Conservation (phyloP, 1,140 invertebrate genomes). For the Phocides pigmalion region DNA sequence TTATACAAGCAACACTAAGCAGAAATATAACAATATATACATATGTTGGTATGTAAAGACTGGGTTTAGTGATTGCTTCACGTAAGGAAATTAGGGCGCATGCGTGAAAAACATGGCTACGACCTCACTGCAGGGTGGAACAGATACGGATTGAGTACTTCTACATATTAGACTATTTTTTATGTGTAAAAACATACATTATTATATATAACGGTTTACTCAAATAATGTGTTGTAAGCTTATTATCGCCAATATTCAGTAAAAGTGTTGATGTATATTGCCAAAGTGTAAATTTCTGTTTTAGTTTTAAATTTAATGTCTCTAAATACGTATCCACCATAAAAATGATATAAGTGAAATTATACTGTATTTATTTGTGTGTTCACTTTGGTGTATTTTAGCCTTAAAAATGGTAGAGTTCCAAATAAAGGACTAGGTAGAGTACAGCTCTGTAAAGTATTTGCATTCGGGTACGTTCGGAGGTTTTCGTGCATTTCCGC, state of each 20-base stretch:
- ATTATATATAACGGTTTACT: too few relatives aligned
- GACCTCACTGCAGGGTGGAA: slow-evolving; percentile 70
- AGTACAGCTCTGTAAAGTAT: slow-evolving; percentile 62
- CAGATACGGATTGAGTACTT: slow-evolving; percentile 54
- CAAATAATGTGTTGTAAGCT: too few relatives aligned
- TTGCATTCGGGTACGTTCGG: slow-evolving; percentile 72
- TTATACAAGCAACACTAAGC: slow-evolving; percentile 52
- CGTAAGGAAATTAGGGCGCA: slow-evolving; percentile 65
- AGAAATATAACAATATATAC: slow-evolving; percentile 17
- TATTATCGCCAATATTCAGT: background rate
- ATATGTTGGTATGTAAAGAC: slow-evolving; percentile 35
- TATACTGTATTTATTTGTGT: background rate
- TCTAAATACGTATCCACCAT: too few relatives aligned
- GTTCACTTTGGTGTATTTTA: background rate
- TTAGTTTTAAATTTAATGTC: too few relatives aligned
- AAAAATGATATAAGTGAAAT: too few relatives aligned
- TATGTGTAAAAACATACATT: too few relatives aligned
- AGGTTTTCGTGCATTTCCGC: slow-evolving; percentile 69
- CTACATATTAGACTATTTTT: slow-evolving; percentile 7
- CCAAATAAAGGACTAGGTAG: slow-evolving; percentile 3
- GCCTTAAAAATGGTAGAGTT: background rate
- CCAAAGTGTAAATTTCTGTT: background rate
- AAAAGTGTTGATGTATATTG: background rate
- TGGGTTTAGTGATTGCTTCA: slow-evolving; percentile 65
- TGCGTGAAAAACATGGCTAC: slow-evolving; percentile 76